Evolutionary conservation across 1,140 invertebrate genomes (phyloP).

Genomic region (Drosophila eugracilis): DNA sequence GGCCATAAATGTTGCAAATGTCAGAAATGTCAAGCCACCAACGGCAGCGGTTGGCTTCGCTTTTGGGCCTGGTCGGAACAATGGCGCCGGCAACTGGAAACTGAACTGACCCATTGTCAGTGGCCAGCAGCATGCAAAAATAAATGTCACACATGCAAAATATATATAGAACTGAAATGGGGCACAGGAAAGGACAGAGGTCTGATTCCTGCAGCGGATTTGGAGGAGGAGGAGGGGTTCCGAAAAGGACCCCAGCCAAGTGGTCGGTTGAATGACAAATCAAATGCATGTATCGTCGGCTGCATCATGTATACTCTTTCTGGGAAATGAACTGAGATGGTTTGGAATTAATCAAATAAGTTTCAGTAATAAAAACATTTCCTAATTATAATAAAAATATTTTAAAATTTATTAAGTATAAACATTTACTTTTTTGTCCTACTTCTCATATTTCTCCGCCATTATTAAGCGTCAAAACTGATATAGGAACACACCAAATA

Average conservation of each 20-base stretch:
- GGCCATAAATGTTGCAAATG: conserved; percentile 78
- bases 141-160: conserved; percentile 77
- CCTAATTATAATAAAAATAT: neutral
- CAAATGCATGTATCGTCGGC: conserved; percentile 38
- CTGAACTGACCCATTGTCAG: conserved; percentile 45
- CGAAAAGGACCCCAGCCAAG: conserved; percentile 3
- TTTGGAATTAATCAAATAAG: no score
- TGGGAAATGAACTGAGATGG: no score
- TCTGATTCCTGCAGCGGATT: neutral
- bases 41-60: conserved; percentile 53
- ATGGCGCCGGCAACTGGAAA: conserved; percentile 31
- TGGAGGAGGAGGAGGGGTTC: neutral
- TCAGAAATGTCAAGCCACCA: conserved; percentile 79
- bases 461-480: neutral
- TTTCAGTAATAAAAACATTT: no score
- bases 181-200: conserved; percentile 14
- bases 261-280: conserved; percentile 65
- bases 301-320: conserved; percentile 28
- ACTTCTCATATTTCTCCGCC: neutral
- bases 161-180: conserved; percentile 75
- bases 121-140: conserved; percentile 57
- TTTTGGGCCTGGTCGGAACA: conserved; percentile 43
- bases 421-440: neutral
- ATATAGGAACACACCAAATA: conserved; percentile 21
- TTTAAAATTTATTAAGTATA: neutral